Percentiles rank a stretch among this genome's conserved stretches.
phyloP scores from a whole-genome alignment of 1,140 invertebrate species.

The Drosophila sucinea region DNA sequence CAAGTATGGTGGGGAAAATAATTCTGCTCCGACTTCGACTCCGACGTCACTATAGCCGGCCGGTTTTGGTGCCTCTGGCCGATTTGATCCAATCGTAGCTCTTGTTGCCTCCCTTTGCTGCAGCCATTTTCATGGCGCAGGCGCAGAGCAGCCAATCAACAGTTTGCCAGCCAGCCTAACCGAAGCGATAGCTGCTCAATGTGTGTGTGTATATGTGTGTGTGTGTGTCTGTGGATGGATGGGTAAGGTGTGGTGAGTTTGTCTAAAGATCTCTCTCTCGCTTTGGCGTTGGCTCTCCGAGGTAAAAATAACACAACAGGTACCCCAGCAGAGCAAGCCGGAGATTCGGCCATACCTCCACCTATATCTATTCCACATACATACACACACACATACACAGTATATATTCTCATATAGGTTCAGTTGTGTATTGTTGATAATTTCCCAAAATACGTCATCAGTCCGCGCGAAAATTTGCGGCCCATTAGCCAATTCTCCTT shows the following conservation, averaged over 20 bases:
- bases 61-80: constrained; percentile 32
- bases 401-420: constrained; percentile 16
- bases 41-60: constrained; percentile 57
- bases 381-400: background rate
- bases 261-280: constrained; percentile 27
- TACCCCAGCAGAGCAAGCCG: constrained; percentile 46
- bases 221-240: background rate
- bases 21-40: background rate
- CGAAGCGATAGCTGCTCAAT: background rate
- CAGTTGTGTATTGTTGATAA: constrained; percentile 63
- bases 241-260: constrained; percentile 45
- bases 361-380: background rate
- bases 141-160: constrained; percentile 83
- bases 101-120: constrained; percentile 74
- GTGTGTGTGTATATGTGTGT: background rate
- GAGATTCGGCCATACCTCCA: background rate
- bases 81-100: constrained; percentile 66
- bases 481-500: constrained; percentile 55
- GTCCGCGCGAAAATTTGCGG: constrained; percentile 56
- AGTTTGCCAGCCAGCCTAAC: constrained; percentile 72
- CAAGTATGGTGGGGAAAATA: constrained; percentile 53
- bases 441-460: constrained; percentile 79
- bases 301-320: constrained; percentile 79
- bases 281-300: constrained; percentile 31
- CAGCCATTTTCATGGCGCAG: constrained; percentile 83